These are phyloP conservation scores for Sebastes itinus DNA, from an alignment of 2,797 vertebrate genomes.

Conservation along the genomic window DNA sequence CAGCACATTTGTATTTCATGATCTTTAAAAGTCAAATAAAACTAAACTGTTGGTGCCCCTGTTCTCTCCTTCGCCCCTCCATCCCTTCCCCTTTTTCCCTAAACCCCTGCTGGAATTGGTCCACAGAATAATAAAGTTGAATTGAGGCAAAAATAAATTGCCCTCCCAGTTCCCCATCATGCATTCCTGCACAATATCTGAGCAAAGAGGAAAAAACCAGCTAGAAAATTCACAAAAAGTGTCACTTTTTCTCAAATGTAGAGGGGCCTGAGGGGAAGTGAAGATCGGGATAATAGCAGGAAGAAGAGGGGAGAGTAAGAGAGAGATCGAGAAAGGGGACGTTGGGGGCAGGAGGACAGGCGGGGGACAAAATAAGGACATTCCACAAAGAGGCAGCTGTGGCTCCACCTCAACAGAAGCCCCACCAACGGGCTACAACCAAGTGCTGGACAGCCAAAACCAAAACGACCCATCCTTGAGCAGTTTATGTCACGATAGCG, in stretches of 20 bases:
- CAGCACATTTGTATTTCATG: conserved; percentile 71
- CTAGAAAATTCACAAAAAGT: conserved; percentile 64
- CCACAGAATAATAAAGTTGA: conserved; percentile 77
- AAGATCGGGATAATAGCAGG: conserved; percentile 37
- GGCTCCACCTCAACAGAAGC: conserved; percentile 74
- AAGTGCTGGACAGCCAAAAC: conserved; percentile 65
- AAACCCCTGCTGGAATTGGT: conserved; percentile 78
- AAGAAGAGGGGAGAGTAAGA: conserved; percentile 13
- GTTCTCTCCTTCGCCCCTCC: conserved; percentile 48
- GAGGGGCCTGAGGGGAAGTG: conserved; percentile 24
- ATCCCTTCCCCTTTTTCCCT: conserved; percentile 31
- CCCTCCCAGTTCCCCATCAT: conserved; percentile 66
- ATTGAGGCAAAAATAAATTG: conserved; percentile 56
- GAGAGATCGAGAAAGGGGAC: conserved; percentile 8
- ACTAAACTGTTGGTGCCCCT: conserved; percentile 52
- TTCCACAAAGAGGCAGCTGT: conserved; percentile 82
- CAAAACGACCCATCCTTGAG: conserved; percentile 32
- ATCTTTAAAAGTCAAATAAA: conserved; percentile 77
- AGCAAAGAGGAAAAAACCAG: conserved; percentile 62
- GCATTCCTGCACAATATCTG: conserved; percentile 73
- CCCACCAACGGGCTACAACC: conserved; percentile 68
- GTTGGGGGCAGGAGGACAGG: conserved; percentile 7
- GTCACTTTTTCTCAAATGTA: conserved; percentile 62
- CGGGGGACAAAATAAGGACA: conserved; percentile 66
- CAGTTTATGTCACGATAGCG: conserved; percentile 52